phyloP scores from a whole-genome alignment of 64 coral and sea anemone species.

The Montipora cactus region DNA sequence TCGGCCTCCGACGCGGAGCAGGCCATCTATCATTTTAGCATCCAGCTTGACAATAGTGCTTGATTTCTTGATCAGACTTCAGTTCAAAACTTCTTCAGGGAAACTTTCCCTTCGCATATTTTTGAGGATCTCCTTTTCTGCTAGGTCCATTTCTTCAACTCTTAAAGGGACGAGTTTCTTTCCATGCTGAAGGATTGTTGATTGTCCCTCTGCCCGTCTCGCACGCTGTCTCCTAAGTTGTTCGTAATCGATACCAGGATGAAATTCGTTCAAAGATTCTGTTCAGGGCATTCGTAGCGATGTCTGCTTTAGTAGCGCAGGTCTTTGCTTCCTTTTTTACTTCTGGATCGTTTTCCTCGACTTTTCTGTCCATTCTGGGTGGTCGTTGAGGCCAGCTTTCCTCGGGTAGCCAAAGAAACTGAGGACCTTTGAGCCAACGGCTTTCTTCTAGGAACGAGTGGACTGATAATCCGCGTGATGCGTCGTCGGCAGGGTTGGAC shows the following conservation, averaged over 20 bases:
- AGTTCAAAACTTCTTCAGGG: background rate
- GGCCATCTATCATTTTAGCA: background rate
- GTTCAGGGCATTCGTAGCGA: background rate
- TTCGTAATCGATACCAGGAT: constrained; percentile 1
- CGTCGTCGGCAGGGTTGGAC: background rate
- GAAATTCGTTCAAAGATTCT: constrained; percentile 19
- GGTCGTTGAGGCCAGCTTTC: too few species aligned
- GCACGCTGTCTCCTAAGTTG: background rate
- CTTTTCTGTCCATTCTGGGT: too few species aligned
- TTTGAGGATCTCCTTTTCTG: constrained; percentile 1
- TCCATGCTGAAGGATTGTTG: background rate
- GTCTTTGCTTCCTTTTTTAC: background rate
- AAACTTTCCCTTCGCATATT: background rate
- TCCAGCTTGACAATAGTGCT: background rate
- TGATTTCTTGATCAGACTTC: background rate
- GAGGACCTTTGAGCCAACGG: too few species aligned
- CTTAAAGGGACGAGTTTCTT: background rate
- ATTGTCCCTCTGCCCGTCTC: too few species aligned
- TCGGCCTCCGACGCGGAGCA: constrained; percentile 35
- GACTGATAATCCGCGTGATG: background rate
- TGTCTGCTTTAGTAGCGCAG: background rate
- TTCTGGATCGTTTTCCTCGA: too few species aligned
- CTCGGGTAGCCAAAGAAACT: too few species aligned
- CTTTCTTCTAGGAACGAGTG: too few species aligned
- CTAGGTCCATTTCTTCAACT: background rate